Evolutionary conservation across 2,797 vertebrate genomes (phyloP).

Genomic region (Lepidocolaptes lacrymiger): DNA sequence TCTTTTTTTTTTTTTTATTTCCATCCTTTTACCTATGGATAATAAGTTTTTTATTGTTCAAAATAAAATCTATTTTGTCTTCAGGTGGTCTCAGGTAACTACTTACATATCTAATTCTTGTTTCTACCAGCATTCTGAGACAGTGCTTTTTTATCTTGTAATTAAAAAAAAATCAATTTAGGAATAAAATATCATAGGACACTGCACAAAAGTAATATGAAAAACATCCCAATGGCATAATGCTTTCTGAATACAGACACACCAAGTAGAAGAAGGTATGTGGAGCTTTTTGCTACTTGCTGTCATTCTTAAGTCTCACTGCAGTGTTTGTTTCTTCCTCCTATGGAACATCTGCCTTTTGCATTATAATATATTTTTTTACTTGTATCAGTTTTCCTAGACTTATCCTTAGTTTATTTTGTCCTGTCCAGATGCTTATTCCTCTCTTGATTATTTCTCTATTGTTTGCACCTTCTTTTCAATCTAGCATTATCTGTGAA

Average conservation of each 20-base stretch:
- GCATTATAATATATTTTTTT: background rate
- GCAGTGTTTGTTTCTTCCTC: background rate
- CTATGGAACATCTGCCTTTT: background rate
- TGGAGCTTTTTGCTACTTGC: background rate
- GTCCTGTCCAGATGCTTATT: background rate
- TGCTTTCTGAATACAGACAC: background rate
- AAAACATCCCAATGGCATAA: background rate
- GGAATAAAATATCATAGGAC: background rate
- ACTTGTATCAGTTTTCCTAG: background rate
- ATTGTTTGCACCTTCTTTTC: slow-evolving; percentile 22
- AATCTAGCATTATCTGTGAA: slow-evolving; percentile 34
- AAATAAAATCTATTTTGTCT: background rate
- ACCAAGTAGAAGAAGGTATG: background rate
- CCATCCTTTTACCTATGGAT: background rate
- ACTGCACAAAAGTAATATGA: background rate
- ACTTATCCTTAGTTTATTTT: background rate
- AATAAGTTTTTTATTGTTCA: background rate
- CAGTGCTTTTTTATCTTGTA: background rate
- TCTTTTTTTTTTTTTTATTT: background rate
- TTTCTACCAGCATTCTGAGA: background rate
- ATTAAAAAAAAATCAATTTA: background rate
- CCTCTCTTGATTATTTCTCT: background rate
- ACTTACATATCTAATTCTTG: background rate
- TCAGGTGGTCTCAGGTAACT: background rate
- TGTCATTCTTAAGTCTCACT: background rate